Percentiles rank a stretch among this genome's conserved stretches.
Evolutionary conservation across 2,888 invertebrate species (phyloP).

Genomic region (Synanthedon andrenaeformis): DNA sequence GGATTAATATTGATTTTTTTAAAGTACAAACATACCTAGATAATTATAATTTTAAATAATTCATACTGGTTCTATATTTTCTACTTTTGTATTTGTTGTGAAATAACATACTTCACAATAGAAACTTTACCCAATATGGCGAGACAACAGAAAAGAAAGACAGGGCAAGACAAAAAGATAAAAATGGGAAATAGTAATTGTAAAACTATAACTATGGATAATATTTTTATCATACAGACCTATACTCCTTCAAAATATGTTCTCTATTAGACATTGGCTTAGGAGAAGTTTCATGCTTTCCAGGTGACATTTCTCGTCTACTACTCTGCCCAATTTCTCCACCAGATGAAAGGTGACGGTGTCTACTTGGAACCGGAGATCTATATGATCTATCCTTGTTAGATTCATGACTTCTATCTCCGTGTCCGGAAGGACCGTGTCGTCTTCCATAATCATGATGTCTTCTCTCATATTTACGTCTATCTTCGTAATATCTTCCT

Average conservation of each 20-base stretch:
- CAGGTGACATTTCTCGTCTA: constrained; percentile 21
- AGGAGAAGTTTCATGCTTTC: constrained; percentile 14
- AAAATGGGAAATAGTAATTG: no score
- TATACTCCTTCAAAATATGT: constrained; percentile 56
- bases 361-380: constrained; percentile 32
- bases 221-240: constrained; percentile 20
- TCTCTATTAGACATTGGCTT: constrained; percentile 51
- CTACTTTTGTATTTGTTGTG: background rate
- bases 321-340: constrained; percentile 19
- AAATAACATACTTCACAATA: no score
- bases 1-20: background rate
- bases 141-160: background rate
- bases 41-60: no score
- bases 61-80: background rate
- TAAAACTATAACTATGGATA: no score
- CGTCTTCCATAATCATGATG: constrained; percentile 29
- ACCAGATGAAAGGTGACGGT: constrained; percentile 17
- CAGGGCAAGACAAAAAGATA: no score
- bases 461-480: constrained; percentile 27
- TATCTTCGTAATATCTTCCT: constrained; percentile 4
- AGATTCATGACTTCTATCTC: constrained; percentile 27
- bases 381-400: constrained; percentile 19
- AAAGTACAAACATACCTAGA: background rate
- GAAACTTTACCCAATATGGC: no score
- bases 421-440: no score